Conservation (phyloP, 2,113 vertebrate genomes). For the Apodemus speciosus region DNA sequence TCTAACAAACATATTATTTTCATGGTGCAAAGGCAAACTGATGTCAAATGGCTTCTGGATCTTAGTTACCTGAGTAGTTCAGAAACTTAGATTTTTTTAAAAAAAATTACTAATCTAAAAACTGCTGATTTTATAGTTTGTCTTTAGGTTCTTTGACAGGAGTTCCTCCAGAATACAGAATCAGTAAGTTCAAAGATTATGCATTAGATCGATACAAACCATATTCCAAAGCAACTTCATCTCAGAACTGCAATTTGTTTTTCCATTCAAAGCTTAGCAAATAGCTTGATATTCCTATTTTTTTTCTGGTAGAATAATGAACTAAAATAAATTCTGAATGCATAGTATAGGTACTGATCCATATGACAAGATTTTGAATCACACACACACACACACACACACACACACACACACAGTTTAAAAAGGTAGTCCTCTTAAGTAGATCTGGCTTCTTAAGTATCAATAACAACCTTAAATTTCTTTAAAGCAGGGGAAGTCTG, state of each 20-base stretch:
- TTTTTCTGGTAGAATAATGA: neutral
- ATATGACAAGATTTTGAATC: neutral
- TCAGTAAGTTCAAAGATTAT: neutral
- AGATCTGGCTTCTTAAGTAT: neutral
- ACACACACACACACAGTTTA: neutral
- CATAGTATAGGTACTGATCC: neutral
- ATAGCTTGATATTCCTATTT: neutral
- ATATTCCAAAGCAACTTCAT: neutral
- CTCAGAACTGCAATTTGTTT: neutral
- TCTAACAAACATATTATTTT: neutral
- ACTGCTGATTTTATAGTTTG: neutral
- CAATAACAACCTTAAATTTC: neutral
- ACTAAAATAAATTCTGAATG: neutral
- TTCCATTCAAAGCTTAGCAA: neutral
- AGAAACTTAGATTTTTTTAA: neutral
- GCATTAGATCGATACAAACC: neutral
- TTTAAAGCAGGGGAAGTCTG: neutral
- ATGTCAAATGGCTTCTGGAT: no score
- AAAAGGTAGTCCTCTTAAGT: neutral
- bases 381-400: neutral
- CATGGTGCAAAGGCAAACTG: neutral
- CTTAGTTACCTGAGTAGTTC: neutral
- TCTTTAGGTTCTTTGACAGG: neutral
- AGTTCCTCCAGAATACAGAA: neutral
- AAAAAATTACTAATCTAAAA: neutral